Percentiles rank a stretch among this genome's conserved stretches.
phyloP scores from a whole-genome alignment of 1,140 invertebrate species.

The Lucilia sericata region DNA sequence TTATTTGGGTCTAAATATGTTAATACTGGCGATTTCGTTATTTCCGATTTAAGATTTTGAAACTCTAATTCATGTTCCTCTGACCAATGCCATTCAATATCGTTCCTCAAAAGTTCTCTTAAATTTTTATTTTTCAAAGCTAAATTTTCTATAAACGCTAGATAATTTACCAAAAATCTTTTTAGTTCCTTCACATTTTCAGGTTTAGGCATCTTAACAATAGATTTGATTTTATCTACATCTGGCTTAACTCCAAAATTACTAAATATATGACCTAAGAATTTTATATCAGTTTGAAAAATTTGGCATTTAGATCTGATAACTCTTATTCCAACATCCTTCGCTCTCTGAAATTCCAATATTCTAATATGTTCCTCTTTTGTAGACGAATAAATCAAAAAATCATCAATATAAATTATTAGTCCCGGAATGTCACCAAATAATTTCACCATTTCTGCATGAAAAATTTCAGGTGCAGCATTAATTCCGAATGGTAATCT shows the following conservation, averaged over 20 bases:
- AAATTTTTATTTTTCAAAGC: conserved; percentile 49
- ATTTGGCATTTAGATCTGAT: conserved; percentile 46
- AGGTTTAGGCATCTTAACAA: conserved; percentile 53
- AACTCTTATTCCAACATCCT: conserved; percentile 43
- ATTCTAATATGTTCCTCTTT: conserved; percentile 56
- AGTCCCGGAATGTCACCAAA: no score
- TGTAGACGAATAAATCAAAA: conserved; percentile 52
- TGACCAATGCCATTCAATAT: no score
- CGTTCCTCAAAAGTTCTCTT: no score
- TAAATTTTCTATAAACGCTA: conserved; percentile 57
- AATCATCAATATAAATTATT: conserved; percentile 64
- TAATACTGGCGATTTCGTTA: conserved; percentile 61
- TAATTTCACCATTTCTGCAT: conserved; percentile 55
- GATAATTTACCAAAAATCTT: conserved; percentile 52
- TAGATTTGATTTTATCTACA: conserved; percentile 38
- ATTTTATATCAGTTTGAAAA: conserved; percentile 42
- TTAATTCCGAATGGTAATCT: conserved; percentile 67
- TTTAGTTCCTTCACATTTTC: conserved; percentile 48
- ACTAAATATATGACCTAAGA: no score
- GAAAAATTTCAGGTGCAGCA: no score
- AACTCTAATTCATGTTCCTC: no score
- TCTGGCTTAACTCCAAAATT: no score
- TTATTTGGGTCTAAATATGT: conserved; percentile 56
- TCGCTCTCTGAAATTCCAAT: conserved; percentile 55
- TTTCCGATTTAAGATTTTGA: conserved; percentile 47